phyloP scores from a whole-genome alignment of 2,797 vertebrate species.

The Esox lucius region DNA sequence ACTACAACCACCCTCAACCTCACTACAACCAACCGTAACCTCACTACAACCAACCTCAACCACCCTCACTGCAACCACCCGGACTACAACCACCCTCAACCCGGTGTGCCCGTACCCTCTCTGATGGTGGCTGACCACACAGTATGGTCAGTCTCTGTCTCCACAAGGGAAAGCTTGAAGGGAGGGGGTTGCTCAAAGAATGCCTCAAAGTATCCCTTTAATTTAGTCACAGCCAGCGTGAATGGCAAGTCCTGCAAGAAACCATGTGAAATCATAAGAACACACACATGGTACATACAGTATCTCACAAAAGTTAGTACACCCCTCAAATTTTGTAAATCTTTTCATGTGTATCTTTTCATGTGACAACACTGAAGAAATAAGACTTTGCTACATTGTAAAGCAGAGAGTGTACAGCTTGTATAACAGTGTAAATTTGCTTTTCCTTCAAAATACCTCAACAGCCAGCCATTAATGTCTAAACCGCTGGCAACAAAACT shows the following conservation, averaged over 20 bases:
- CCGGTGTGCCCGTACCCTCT: conserved; percentile 68
- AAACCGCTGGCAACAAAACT: too few relatives aligned
- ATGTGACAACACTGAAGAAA: too few relatives aligned
- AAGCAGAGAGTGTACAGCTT: too few relatives aligned
- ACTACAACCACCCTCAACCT: conserved; percentile 53
- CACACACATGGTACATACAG: not conserved
- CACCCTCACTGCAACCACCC: not conserved
- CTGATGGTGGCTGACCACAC: conserved; percentile 83
- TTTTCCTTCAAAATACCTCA: too few relatives aligned
- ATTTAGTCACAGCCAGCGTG: conserved; percentile 75
- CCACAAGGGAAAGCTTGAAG: conserved; percentile 79
- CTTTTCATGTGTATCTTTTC: too few relatives aligned
- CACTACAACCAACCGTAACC: too few relatives aligned
- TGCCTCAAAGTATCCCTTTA: conserved; percentile 86
- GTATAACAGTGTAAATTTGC: too few relatives aligned
- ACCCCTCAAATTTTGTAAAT: too few relatives aligned
- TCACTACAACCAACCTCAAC: not conserved
- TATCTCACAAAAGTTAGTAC: too few relatives aligned
- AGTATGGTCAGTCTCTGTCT: conserved; percentile 73
- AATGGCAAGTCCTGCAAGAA: conserved; percentile 81
- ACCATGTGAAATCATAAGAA: not conserved
- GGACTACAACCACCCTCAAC: not conserved
- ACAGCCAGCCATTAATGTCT: too few relatives aligned
- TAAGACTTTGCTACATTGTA: too few relatives aligned
- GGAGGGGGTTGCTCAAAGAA: conserved; percentile 83